Percentiles rank a stretch among this genome's conserved stretches.
Evolutionary conservation across 2,113 vertebrate species (phyloP).

Genomic region (Platichthys flesus): DNA sequence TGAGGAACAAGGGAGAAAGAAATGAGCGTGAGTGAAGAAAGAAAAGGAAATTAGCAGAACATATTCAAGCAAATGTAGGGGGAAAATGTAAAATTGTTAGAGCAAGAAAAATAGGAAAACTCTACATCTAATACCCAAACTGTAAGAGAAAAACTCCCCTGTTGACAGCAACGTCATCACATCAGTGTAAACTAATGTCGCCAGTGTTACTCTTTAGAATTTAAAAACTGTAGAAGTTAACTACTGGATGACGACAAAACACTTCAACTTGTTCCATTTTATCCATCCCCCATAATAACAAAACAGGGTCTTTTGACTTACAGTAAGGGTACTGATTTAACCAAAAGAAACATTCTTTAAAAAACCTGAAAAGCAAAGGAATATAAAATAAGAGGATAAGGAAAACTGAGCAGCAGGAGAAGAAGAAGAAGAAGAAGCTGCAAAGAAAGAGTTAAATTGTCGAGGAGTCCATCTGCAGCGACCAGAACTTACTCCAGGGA

Average conservation of each 20-base stretch:
- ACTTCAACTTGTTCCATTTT: not conserved
- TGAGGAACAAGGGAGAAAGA: constrained; percentile 51
- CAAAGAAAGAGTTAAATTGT: constrained; percentile 56
- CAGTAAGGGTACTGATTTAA: constrained; percentile 27
- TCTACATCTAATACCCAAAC: constrained; percentile 23
- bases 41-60: constrained; percentile 45
- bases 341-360: constrained; percentile 1
- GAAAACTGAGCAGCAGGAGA: constrained; percentile 41
- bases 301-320: constrained; percentile 26
- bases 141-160: constrained; percentile 28
- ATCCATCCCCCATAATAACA: constrained; percentile 7
- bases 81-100: constrained; percentile 42
- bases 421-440: constrained; percentile 48
- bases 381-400: constrained; percentile 25
- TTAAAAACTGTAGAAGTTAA: not conserved
- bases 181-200: not conserved
- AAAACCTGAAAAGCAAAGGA: not conserved
- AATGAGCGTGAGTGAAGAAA: constrained; percentile 52
- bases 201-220: constrained; percentile 1
- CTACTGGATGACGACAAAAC: not conserved
- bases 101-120: constrained; percentile 34
- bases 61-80: constrained; percentile 50
- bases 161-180: not conserved
- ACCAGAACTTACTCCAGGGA: constrained; percentile 29
- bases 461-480: constrained; percentile 81